Evolutionary conservation across 2,888 invertebrate species (phyloP), one percentile per base, ranked within the genome.

Genomic region (Gymnosoma rotundatum): DNA sequence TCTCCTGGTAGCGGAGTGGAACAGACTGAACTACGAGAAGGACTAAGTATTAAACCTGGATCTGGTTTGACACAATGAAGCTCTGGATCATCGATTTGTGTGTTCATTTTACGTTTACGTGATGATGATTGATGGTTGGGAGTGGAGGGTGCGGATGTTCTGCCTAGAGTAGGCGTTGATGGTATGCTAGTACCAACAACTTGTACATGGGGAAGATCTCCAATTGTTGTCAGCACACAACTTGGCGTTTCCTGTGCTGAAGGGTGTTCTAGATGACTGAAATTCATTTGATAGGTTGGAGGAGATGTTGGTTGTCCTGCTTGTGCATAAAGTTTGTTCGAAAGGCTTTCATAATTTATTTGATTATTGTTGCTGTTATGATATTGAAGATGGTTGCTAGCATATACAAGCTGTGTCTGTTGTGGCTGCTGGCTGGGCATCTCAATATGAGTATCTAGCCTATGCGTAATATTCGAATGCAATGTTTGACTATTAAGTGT

Each of bases 31-130:
- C 81, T 83, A 14, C 84, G 89, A 80, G 87, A 67, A 6, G 90
- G 90, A 83, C 90, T 90, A 87, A 90, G 87, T 52, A 88, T 73
- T 50, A 90, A 85, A 9, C 91, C 90, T n/a, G 91, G 88, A 78
- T 91, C 91, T 9, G 91, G 89, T 54, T 91, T 91, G 54, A 91
- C 86, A 16, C 87, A 86, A 7, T 87, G 76, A 76, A 90, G 91
- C 2, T 91, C 90, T 5, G 89, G 84, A 42, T 89, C 90, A 73
- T 91, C 91, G 50, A 91, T 81, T 58, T 91, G 91, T 0, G 91
- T 90, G 72, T 88, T 91, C 87, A 91, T 88, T 82, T 91, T 91
- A 36, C 91, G 91, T 61, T 91, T 91, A 25, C 91, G 91, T 20
- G 90, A 88, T 0, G 87, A 85, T 21, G 89, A 83, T 42, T 87